phyloP scores from a whole-genome alignment of 2,797 vertebrate genomes.

The Ataeniobius toweri region DNA sequence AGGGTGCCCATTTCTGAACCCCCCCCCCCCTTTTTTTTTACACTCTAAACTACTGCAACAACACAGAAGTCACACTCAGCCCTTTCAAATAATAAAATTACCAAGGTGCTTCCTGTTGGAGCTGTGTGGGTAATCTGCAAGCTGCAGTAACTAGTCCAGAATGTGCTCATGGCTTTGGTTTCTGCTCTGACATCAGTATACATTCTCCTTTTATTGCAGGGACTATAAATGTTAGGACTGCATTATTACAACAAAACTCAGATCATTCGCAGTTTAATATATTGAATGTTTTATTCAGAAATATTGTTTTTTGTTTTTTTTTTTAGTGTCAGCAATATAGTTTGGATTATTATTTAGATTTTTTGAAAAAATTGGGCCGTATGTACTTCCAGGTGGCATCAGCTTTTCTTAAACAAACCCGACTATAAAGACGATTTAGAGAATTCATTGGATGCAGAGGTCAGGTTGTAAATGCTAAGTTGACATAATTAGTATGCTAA shows the following conservation, averaged over 20 bases:
- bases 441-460: too few relatives aligned
- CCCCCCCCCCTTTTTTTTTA: neutral
- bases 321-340: neutral
- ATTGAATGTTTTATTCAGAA: neutral
- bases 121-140: slow-evolving; percentile 58
- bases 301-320: neutral
- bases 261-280: neutral
- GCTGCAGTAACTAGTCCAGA: slow-evolving; percentile 37
- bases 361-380: neutral
- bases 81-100: slow-evolving; percentile 39
- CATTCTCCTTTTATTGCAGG: neutral
- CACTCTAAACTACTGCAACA: slow-evolving; percentile 2
- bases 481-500: too few relatives aligned
- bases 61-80: slow-evolving; percentile 16
- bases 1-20: neutral
- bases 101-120: slow-evolving; percentile 58
- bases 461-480: too few relatives aligned
- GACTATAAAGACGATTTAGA: too few relatives aligned
- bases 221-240: neutral
- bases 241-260: neutral
- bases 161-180: slow-evolving; percentile 10
- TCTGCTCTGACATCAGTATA: slow-evolving; percentile 2
- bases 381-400: neutral
- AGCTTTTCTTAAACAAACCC: neutral
- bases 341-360: neutral